Base-by-base conservation (phyloP, 2,797 vertebrate genomes). In the Sebastes nivosus region DNA sequence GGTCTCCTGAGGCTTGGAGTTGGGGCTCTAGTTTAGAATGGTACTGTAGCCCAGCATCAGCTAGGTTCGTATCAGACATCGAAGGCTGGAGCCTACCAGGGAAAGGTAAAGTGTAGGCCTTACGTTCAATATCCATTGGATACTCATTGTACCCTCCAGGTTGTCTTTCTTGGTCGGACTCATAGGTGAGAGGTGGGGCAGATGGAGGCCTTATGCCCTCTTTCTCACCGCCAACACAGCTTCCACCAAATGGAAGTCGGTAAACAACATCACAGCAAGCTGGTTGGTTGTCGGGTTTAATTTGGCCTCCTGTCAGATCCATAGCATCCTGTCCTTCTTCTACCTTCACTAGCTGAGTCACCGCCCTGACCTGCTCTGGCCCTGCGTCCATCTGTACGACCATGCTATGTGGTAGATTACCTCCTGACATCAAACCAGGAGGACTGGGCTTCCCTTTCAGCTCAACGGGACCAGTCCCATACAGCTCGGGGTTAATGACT, bases 251-350 rank as follows among this genome's bases (percentile, higher is more conserved):
- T 58, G 99, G 98, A 77, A 99, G 96, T 86, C 97, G 97, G 90
- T 99, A 99, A 91, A 99, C 98, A 88, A 99, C 94, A 61, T 99
- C 98, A 50, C 99, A 99, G 88, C 99, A 99, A 2, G 96, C 97
- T 70, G 97, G 93, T 81, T 98, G 98, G 92, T 95, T 98, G 87
- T 99, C 99, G 0, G 98, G 88, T 91, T 98, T 97, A 82, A 99
- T 94, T 89, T 96, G 96, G 13, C 97, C 97, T 0, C 96, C 97
- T 0, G 96, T 97, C 64, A 99, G 95, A 91, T 99, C 97, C 89
- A 98, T 85, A 55, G 96, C 96, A 4, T 96, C 97, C 65, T 95
- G 94, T 55, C 95, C 94, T 1, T 96, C 94, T 75, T 99, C 97
- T 73, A 97, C 95, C 76, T 97, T 97, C 68, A 99, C 88, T 52